A percentile compares a stretch with the other conserved stretches of the same genome.
Conservation (phyloP, 2,113 vertebrate species). For the Odocoileus hemionus region DNA sequence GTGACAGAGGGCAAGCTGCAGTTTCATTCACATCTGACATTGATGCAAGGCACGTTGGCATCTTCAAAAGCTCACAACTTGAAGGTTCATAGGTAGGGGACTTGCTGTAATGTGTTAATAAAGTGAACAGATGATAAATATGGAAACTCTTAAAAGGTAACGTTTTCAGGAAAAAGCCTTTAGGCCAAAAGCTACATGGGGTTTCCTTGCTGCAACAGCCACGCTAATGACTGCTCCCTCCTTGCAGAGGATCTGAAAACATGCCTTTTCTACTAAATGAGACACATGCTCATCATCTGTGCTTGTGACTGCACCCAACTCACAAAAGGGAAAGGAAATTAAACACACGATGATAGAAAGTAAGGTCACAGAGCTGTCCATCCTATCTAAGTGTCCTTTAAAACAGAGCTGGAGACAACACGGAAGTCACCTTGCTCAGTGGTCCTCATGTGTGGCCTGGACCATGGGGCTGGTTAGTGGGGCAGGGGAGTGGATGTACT, state of each 20-base stretch:
- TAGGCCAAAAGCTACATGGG: neutral
- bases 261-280: neutral
- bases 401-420: neutral
- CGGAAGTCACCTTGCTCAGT: neutral
- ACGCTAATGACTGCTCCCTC: neutral
- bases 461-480: neutral
- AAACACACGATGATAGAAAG: neutral
- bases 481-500: neutral
- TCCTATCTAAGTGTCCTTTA: neutral
- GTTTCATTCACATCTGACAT: neutral
- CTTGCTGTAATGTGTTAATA: neutral
- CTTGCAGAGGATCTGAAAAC: neutral
- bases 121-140: neutral
- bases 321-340: neutral
- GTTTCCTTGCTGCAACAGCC: neutral
- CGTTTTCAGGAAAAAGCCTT: neutral
- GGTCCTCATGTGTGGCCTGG: neutral
- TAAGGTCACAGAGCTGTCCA: neutral
- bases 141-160: neutral
- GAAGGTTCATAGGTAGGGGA: neutral
- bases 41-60: neutral
- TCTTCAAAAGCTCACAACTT: neutral
- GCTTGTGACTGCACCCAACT: neutral
- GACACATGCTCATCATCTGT: neutral
- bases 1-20: neutral